Percentiles rank a stretch among this genome's conserved stretches.
These are phyloP conservation scores for Cistogaster globosa DNA, from an alignment of 2,888 invertebrate species.

Conservation along the genomic window DNA sequence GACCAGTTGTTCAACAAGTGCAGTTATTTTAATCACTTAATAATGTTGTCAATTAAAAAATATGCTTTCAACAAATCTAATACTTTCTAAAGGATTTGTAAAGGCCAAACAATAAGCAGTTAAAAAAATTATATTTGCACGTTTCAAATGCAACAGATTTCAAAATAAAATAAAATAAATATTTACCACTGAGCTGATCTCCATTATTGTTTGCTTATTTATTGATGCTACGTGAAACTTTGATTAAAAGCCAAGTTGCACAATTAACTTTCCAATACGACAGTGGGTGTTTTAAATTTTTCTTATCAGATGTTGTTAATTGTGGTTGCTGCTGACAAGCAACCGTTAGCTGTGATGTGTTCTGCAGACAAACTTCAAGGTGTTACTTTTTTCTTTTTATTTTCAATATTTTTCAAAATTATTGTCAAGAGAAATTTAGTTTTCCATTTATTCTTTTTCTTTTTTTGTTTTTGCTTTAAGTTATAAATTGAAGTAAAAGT, in stretches of 20 bases:
- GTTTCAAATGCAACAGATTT: background rate
- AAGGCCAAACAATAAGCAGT: conserved; percentile 2
- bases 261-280: conserved; percentile 39
- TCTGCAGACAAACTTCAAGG: conserved; percentile 24
- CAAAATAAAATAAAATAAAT: conserved; percentile 35
- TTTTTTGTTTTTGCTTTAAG: background rate
- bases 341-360: background rate
- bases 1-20: conserved; percentile 66
- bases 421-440: conserved; percentile 27
- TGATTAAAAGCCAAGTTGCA: conserved; percentile 16
- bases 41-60: conserved; percentile 35
- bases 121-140: conserved; percentile 20
- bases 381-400: conserved; percentile 25
- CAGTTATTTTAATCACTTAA: conserved; percentile 47
- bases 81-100: conserved; percentile 53
- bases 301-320: conserved; percentile 8
- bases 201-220: conserved; percentile 40
- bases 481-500: conserved; percentile 42
- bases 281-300: conserved; percentile 54
- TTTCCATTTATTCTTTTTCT: background rate
- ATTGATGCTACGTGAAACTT: background rate
- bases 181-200: conserved; percentile 60
- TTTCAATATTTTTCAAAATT: conserved; percentile 1
- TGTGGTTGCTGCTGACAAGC: conserved; percentile 15
- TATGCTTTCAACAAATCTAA: conserved; percentile 8